Percentiles rank a stretch among this genome's conserved stretches.
Conservation (phyloP, 92 coral and sea anemone genomes). For the Scolanthus callimorphus region DNA sequence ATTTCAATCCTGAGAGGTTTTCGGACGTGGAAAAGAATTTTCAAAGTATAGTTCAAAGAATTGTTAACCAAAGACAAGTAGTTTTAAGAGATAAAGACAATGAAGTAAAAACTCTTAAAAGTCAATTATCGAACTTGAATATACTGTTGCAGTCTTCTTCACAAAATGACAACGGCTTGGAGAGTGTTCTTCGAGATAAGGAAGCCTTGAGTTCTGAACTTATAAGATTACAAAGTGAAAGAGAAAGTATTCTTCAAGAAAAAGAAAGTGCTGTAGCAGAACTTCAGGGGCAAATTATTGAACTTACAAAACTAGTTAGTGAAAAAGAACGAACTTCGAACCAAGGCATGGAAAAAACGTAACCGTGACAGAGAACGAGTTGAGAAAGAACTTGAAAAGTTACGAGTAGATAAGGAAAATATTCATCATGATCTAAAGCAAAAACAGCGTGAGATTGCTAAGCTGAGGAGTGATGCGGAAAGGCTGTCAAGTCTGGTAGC, state of each 20-base stretch:
- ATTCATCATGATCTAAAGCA: slow-evolving; percentile 29
- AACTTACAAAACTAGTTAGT: slow-evolving; percentile 57
- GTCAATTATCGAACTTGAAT: slow-evolving; percentile 65
- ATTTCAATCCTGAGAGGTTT: slow-evolving; percentile 29
- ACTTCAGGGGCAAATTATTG: slow-evolving; percentile 70
- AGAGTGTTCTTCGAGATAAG: slow-evolving; percentile 67
- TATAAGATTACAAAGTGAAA: slow-evolving; percentile 50
- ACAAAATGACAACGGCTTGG: slow-evolving; percentile 49
- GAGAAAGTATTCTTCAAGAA: slow-evolving; percentile 54
- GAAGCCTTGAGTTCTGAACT: slow-evolving; percentile 61
- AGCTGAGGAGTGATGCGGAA: slow-evolving; percentile 49
- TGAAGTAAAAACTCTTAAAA: slow-evolving; percentile 69
- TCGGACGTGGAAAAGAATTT: slow-evolving; percentile 65
- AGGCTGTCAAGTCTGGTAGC: slow-evolving; percentile 25
- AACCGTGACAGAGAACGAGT: slow-evolving; percentile 53
- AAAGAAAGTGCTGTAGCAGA: slow-evolving; percentile 71
- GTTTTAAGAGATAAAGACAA: slow-evolving; percentile 73
- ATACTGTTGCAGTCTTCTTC: slow-evolving; percentile 48
- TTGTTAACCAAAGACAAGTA: slow-evolving; percentile 56
- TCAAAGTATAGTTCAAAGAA: slow-evolving; percentile 57
- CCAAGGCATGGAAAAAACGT: slow-evolving; percentile 40
- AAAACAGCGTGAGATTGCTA: slow-evolving; percentile 37
- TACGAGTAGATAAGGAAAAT: slow-evolving; percentile 45
- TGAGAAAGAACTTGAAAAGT: slow-evolving; percentile 44
- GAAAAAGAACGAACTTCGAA: slow-evolving; percentile 60